phyloP scores from a whole-genome alignment of 2,888 invertebrate genomes.

The Hofmannophila pseudospretella region DNA sequence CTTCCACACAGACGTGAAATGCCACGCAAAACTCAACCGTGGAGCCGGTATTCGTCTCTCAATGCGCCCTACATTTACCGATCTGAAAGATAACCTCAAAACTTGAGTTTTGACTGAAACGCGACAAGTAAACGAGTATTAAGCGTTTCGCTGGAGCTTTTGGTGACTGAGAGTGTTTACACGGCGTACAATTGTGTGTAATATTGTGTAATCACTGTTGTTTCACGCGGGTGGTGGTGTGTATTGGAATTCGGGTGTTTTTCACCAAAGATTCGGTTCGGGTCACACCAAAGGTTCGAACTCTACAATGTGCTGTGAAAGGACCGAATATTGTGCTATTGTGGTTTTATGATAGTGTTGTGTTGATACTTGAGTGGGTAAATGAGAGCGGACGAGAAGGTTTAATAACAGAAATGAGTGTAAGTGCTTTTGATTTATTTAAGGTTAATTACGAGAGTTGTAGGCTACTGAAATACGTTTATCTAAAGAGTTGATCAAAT shows the following conservation, averaged over 20 bases:
- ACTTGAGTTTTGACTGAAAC: slow-evolving; percentile 45
- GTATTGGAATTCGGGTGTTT: slow-evolving; percentile 22
- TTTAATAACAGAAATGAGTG: slow-evolving; percentile 48
- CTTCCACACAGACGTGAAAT: slow-evolving; percentile 38
- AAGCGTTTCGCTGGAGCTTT: slow-evolving; percentile 21
- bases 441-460: too few species aligned
- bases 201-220: slow-evolving; percentile 10
- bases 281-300: slow-evolving; percentile 12
- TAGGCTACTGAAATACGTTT: too few species aligned
- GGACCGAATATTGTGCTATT: slow-evolving; percentile 14
- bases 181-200: slow-evolving; percentile 9
- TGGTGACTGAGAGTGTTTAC: slow-evolving; percentile 20
- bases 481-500: too few species aligned
- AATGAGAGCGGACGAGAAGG: slow-evolving; percentile 26
- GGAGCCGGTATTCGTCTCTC: slow-evolving; percentile 38
- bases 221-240: slow-evolving; percentile 17
- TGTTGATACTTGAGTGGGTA: slow-evolving; percentile 15
- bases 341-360: slow-evolving; percentile 32
- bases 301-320: slow-evolving; percentile 21
- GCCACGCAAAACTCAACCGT: slow-evolving; percentile 52
- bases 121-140: slow-evolving; percentile 34
- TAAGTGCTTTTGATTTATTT: slow-evolving; percentile 46
- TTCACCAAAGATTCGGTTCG: slow-evolving; percentile 25
- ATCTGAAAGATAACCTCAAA: slow-evolving; percentile 71
- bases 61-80: slow-evolving; percentile 66